phyloP scores from a whole-genome alignment of 1,140 invertebrate genomes.

The Tetramorium parvispinum region DNA sequence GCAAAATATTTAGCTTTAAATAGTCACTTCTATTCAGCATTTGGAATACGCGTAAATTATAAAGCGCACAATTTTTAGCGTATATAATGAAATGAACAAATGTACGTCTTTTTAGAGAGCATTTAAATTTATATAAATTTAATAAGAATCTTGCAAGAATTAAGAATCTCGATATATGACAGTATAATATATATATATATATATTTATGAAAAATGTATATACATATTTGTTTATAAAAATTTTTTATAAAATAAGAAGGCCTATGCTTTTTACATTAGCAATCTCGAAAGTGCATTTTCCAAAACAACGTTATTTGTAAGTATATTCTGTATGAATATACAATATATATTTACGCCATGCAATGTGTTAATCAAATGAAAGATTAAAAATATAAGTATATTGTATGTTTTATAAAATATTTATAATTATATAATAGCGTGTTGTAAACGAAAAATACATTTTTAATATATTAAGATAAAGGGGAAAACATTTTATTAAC shows the following conservation, averaged over 20 bases:
- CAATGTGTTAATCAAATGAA: background rate
- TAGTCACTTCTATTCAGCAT: background rate
- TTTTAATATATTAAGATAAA: background rate
- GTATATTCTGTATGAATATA: background rate
- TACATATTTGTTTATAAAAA: background rate
- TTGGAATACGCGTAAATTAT: background rate
- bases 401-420: background rate
- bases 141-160: background rate
- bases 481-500: background rate
- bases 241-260: background rate
- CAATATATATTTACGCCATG: background rate
- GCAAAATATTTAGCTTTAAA: background rate
- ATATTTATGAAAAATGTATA: background rate
- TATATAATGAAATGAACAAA: background rate
- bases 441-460: conserved; percentile 8
- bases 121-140: conserved; percentile 21
- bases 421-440: background rate
- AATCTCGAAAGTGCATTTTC: background rate
- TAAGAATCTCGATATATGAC: background rate
- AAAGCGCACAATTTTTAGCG: background rate
- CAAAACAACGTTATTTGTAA: background rate
- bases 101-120: background rate
- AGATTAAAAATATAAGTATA: background rate
- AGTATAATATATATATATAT: conserved; percentile 8
- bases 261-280: background rate